A percentile compares a stretch with the other conserved stretches of the same genome.
phyloP scores from a whole-genome alignment of 2,888 invertebrate genomes.

The Leistus spinibarbis region DNA sequence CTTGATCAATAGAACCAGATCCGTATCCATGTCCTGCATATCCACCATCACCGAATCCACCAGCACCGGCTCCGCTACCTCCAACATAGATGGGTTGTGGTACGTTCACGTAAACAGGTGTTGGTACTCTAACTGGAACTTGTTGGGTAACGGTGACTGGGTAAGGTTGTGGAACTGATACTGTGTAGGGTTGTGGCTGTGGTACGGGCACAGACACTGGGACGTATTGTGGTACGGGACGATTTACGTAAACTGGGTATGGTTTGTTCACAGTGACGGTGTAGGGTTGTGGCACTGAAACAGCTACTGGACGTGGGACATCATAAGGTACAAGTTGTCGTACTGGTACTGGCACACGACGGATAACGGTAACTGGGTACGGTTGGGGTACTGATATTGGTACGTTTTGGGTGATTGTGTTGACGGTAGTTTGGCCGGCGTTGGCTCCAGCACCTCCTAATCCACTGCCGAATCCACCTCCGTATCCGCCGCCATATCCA shows the following conservation, averaged over 20 bases:
- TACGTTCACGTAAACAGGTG: not conserved
- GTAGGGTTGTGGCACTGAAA: conserved; percentile 55
- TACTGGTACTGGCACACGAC: conserved; percentile 9
- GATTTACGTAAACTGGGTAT: not conserved
- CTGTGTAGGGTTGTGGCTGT: not conserved
- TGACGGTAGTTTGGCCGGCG: not conserved
- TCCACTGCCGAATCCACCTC: not conserved
- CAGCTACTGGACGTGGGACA: conserved; percentile 50
- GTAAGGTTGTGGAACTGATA: conserved; percentile 2
- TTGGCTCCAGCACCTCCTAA: not conserved
- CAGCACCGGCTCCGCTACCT: not conserved
- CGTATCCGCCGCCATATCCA: conserved; percentile 13
- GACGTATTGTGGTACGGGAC: not conserved
- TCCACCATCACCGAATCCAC: conserved; percentile 9
- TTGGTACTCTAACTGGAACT: conserved; percentile 4
- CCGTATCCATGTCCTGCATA: not conserved
- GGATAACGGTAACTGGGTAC: conserved; percentile 1
- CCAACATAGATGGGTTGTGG: conserved; percentile 9
- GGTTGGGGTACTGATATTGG: conserved; percentile 6
- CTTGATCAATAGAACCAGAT: no score
- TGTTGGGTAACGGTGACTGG: conserved; percentile 1
- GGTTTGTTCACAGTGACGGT: conserved; percentile 45
- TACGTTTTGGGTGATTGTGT: not conserved
- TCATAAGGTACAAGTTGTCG: conserved; percentile 45
- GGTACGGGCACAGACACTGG: conserved; percentile 2